phyloP scores from a whole-genome alignment of 2,888 invertebrate genomes.

The Mesoligia furuncula region DNA sequence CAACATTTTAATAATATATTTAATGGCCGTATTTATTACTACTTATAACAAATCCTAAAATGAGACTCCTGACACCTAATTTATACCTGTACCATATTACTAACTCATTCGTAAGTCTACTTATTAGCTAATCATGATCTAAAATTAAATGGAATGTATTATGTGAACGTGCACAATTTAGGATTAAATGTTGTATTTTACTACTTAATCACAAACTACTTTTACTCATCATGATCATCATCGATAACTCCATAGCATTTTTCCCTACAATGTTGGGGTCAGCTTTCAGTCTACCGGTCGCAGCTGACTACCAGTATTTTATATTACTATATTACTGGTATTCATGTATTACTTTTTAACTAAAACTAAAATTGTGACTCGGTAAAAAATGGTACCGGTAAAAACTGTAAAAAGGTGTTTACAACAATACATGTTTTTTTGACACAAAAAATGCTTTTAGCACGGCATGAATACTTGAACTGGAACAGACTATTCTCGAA shows the following conservation, averaged over 20 bases:
- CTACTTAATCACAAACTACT: too few relatives aligned
- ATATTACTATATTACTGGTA: neutral
- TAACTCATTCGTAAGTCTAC: conserved; percentile 32
- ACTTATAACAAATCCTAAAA: neutral
- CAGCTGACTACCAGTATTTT: neutral
- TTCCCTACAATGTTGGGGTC: neutral
- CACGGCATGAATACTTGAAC: neutral
- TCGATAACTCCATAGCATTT: too few relatives aligned
- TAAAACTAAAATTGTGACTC: neutral
- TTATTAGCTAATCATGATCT: conserved; percentile 10
- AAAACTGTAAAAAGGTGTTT: neutral
- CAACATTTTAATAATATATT: neutral
- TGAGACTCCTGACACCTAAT: conserved; percentile 1
- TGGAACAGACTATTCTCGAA: neutral
- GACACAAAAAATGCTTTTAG: neutral
- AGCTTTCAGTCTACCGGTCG: neutral
- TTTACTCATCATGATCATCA: too few relatives aligned
- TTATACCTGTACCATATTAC: neutral
- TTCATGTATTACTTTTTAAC: neutral
- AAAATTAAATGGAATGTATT: conserved; percentile 22
- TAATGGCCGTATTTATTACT: neutral
- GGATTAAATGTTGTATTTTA: neutral
- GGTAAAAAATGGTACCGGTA: neutral
- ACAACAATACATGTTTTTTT: neutral
- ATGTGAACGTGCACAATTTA: conserved; percentile 26